Conservation (phyloP, 2,888 invertebrate species). For the Phrixothrix hirtus region DNA sequence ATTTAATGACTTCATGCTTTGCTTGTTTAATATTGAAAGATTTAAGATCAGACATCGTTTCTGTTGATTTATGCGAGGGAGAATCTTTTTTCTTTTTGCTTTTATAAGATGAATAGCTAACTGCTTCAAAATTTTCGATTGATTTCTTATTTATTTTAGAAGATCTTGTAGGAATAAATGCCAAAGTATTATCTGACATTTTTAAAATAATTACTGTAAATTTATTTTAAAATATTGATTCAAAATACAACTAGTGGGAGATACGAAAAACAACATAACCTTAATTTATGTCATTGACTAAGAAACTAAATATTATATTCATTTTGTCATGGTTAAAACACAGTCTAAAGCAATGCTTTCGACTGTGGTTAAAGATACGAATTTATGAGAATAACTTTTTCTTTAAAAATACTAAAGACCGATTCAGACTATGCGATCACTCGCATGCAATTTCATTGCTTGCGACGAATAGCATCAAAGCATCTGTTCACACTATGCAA, state of each 20-base stretch:
- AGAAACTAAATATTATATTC: too few species aligned
- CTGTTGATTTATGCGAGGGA: conserved; percentile 34
- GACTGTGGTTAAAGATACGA: neutral
- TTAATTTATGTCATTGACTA: too few species aligned
- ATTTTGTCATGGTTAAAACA: neutral
- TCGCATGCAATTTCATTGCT: too few species aligned
- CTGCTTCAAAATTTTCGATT: conserved; percentile 56
- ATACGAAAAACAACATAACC: too few species aligned
- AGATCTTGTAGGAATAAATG: conserved; percentile 58
- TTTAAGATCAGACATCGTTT: conserved; percentile 55
- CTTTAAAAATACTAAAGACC: too few species aligned
- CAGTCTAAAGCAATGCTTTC: neutral
- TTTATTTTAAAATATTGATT: neutral
- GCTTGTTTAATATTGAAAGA: conserved; percentile 69
- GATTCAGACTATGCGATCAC: too few species aligned
- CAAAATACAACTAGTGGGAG: too few species aligned
- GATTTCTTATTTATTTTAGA: conserved; percentile 57
- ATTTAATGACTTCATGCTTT: conserved; percentile 80
- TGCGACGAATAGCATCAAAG: too few species aligned
- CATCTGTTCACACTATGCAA: too few species aligned
- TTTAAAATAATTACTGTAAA: neutral
- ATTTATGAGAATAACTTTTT: too few species aligned
- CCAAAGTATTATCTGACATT: conserved; percentile 12
- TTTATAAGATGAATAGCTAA: conserved; percentile 61
- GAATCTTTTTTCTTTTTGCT: conserved; percentile 52